Evolutionary conservation across 2,888 invertebrate genomes (phyloP), one percentile per base, ranked within the genome.

Genomic region (Sceliomorpha sp.): DNA sequence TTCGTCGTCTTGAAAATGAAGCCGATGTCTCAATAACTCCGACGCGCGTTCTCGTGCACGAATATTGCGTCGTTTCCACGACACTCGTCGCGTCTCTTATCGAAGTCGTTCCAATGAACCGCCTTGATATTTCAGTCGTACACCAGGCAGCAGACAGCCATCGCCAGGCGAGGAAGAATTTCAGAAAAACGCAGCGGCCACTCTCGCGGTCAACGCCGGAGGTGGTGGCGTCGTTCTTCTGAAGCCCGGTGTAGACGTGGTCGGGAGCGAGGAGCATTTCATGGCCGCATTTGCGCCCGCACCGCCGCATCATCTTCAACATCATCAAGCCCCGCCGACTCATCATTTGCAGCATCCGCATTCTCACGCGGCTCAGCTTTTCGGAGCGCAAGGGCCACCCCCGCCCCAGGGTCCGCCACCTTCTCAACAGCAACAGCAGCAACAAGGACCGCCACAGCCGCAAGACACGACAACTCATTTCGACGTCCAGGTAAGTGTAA

Each of bases 101-200:
- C n/a, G n/a, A n/a, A n/a, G n/a, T n/a, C n/a, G n/a, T n/a, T n/a
- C 47, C 27, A 26, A 9, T 14, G 47, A 24, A 45, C 39, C 36
- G 50, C 37, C 45, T 13, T 24, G 1, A 8, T 53, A 59, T 90
- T 91, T 48, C 90, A 96, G 95, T 88, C 95, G 96, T 80, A 96
- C 96, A 74, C 95, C 95, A 31, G 96, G 96, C 50, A 96, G 97
- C 82, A 93, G 96, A 81, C 97, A 97, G 89, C 96, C 96, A 69
- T 97, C 97, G 34, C 97, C 97, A 44, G 95, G 96, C 9, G 96
- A 96, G 89, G 95, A 95, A 81, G 95, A 95, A 63, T 89, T 92
- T 60, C 90, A 90, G 70, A 92, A 92, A 83, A 92, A 91, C 78
- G 86, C 84, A 0, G 86, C 84, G 0, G 84, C 86, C 0, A 86